Percentiles rank a stretch among this genome's conserved stretches.
phyloP scores from a whole-genome alignment of 2,797 vertebrate species.

The Alexandromys oeconomus region DNA sequence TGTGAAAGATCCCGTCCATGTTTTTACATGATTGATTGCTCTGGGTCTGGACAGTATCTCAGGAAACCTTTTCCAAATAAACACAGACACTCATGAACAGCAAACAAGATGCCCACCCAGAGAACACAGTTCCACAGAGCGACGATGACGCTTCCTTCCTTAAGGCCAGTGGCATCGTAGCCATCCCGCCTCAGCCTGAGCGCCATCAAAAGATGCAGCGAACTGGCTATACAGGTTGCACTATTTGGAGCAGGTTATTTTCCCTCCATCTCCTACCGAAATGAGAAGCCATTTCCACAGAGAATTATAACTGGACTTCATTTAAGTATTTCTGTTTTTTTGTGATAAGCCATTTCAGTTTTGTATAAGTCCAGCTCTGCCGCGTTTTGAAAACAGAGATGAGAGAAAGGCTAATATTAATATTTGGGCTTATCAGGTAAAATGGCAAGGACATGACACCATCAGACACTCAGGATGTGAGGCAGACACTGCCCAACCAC shows the following conservation, averaged over 20 bases:
- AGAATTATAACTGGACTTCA: background rate
- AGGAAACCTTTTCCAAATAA: background rate
- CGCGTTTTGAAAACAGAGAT: slow-evolving; percentile 53
- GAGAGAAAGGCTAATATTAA: slow-evolving; percentile 24
- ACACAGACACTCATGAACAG: background rate
- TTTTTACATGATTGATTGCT: slow-evolving; percentile 16
- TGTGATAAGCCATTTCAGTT: background rate
- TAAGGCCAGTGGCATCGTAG: background rate
- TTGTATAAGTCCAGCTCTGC: background rate
- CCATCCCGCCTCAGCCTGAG: background rate
- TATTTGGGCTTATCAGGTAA: background rate
- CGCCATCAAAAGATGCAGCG: background rate
- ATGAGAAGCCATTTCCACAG: background rate
- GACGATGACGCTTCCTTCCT: background rate
- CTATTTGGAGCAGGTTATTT: background rate
- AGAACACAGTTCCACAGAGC: background rate
- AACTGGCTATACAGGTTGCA: background rate
- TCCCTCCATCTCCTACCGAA: background rate
- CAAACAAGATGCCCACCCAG: background rate
- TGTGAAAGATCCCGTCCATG: background rate
- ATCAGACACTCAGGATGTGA: background rate
- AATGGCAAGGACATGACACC: slow-evolving; percentile 9
- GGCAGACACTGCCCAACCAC: background rate
- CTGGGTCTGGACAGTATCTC: background rate
- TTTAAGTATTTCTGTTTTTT: background rate